Conservation (phyloP, 2,888 invertebrate species). For the Entomobrya multifasciata region DNA sequence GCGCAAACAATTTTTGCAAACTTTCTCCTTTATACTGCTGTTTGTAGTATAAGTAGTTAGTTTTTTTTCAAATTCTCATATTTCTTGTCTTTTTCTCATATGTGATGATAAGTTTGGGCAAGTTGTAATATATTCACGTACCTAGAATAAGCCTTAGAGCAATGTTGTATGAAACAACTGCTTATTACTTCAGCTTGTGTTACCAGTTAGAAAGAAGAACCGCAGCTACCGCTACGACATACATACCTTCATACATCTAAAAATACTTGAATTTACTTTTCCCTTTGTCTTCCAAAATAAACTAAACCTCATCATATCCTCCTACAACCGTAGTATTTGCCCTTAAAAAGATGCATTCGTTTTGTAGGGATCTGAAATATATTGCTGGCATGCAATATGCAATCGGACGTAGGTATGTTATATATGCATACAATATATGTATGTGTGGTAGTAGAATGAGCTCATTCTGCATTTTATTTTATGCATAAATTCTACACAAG, state of each 20-base stretch:
- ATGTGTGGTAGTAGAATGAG: background rate
- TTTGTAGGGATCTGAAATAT: background rate
- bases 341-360: background rate
- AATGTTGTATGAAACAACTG: background rate
- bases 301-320: background rate
- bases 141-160: background rate
- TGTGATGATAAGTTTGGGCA: background rate
- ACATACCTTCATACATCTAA: background rate
- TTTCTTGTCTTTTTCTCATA: conserved; percentile 21
- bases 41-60: background rate
- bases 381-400: too few relatives aligned
- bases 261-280: background rate
- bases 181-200: background rate
- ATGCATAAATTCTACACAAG: conserved; percentile 72
- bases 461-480: conserved; percentile 69
- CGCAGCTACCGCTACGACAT: background rate
- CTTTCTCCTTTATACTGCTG: background rate
- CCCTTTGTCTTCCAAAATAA: background rate
- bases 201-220: background rate
- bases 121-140: background rate
- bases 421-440: too few relatives aligned
- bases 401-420: too few relatives aligned
- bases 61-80: conserved; percentile 29
- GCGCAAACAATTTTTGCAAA: too few relatives aligned
- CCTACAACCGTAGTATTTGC: background rate